Evolutionary conservation across 1,140 invertebrate genomes (phyloP).

Genomic region (Drosophila cardini): DNA sequence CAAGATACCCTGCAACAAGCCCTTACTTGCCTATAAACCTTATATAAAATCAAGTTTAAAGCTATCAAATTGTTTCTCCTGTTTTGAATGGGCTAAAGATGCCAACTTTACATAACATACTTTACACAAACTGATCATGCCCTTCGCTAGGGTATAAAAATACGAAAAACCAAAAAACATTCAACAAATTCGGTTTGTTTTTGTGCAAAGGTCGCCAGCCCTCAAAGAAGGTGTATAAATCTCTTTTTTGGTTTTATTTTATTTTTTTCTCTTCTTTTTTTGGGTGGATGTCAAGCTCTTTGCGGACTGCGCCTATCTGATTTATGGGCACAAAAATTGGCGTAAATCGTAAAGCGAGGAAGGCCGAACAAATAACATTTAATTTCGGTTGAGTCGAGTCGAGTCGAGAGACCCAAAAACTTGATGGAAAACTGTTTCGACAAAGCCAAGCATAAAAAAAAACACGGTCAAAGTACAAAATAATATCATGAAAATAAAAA

Average conservation of each 20-base stretch:
- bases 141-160: not conserved
- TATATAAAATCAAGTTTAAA: too few relatives aligned
- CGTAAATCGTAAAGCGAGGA: conserved; percentile 69
- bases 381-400: conserved; percentile 53
- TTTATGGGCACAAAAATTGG: conserved; percentile 70
- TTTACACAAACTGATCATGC: too few relatives aligned
- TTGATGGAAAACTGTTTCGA: conserved; percentile 74
- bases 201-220: conserved; percentile 44
- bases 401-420: conserved; percentile 47
- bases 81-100: too few relatives aligned
- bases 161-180: not conserved
- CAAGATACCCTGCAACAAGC: too few relatives aligned
- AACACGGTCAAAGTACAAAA: conserved; percentile 55
- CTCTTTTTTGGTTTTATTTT: conserved; percentile 23
- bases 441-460: conserved; percentile 34
- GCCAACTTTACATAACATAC: too few relatives aligned
- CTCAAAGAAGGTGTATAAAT: conserved; percentile 68
- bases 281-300: not conserved
- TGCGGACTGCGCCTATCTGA: conserved; percentile 45
- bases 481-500: conserved; percentile 75
- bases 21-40: too few relatives aligned
- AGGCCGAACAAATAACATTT: conserved; percentile 77
- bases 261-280: not conserved
- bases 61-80: too few relatives aligned
- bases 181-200: conserved; percentile 22